Percentiles rank a stretch among this genome's conserved stretches.
These are phyloP conservation scores for Ianthella basta DNA, from an alignment of 37 sponge, comb jelly and placozoan species.

Conservation along the genomic window DNA sequence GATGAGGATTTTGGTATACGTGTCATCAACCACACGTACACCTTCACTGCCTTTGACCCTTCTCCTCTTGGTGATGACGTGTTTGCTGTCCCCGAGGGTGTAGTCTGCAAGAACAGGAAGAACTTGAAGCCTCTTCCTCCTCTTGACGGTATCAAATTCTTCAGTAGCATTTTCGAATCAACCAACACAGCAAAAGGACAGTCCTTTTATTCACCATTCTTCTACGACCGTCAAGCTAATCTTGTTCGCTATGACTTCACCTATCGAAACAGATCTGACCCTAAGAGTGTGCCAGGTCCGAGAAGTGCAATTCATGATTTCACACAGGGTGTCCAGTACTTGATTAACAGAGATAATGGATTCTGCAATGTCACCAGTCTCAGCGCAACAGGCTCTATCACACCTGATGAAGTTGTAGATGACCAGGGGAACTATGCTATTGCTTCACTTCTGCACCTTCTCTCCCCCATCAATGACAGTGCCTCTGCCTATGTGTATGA, in stretches of 20 bases:
- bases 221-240: constrained; percentile 6
- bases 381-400: neutral
- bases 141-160: constrained; percentile 9
- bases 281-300: too few species aligned
- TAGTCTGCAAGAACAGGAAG: constrained; percentile 44
- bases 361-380: constrained; percentile 24
- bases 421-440: constrained; percentile 9
- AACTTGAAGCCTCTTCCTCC: neutral
- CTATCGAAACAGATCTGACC: neutral
- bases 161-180: neutral
- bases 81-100: constrained; percentile 54
- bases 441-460: neutral
- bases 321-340: constrained; percentile 42
- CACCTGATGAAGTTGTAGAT: constrained; percentile 22
- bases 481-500: constrained; percentile 56
- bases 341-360: constrained; percentile 17
- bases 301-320: constrained; percentile 56
- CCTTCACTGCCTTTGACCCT: constrained; percentile 28
- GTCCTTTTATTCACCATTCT: neutral
- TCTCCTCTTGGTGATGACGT: constrained; percentile 45
- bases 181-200: neutral
- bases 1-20: too few species aligned
- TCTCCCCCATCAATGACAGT: neutral
- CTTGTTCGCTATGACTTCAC: neutral
- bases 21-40: constrained; percentile 10